These are phyloP conservation scores for Aspiorhynchus laticeps DNA, from an alignment of 2,113 vertebrate species.

Conservation along the genomic window DNA sequence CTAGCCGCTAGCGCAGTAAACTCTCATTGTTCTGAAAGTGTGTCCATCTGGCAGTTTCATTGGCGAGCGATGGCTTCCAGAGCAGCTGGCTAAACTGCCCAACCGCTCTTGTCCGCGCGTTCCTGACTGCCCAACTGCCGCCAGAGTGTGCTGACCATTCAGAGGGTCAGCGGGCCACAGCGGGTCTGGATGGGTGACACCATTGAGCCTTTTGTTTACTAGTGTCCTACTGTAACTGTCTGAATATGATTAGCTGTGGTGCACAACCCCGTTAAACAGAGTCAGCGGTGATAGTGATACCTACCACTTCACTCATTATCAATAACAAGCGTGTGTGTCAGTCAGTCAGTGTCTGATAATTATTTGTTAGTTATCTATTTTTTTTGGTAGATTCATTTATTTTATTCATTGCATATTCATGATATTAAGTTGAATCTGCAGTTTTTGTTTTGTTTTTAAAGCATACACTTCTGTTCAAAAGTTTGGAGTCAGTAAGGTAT, in stretches of 20 bases:
- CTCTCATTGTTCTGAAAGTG: constrained; percentile 60
- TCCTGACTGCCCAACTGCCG: constrained; percentile 44
- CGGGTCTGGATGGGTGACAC: constrained; percentile 48
- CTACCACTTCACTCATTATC: background rate
- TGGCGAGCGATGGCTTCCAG: constrained; percentile 22
- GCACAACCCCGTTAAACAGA: background rate
- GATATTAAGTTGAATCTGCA: background rate
- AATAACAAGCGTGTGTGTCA: background rate
- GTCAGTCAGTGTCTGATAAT: too few species aligned
- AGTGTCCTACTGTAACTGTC: constrained; percentile 46
- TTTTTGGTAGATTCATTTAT: background rate
- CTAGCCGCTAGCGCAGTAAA: background rate
- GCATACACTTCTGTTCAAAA: background rate
- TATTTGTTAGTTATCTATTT: background rate
- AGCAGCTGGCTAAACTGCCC: constrained; percentile 65
- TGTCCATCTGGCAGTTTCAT: constrained; percentile 62
- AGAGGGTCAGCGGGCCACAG: constrained; percentile 25
- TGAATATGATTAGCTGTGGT: background rate
- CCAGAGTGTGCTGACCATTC: constrained; percentile 18
- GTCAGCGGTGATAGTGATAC: background rate
- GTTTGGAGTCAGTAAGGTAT: too few species aligned
- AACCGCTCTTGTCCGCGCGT: constrained; percentile 37
- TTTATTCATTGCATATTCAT: background rate
- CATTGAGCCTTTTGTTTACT: constrained; percentile 30
- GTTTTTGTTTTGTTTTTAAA: background rate